A percentile compares a stretch with the other conserved stretches of the same genome.
Conservation (phyloP, 1,140 invertebrate genomes). For the Nautilus pompilius region DNA sequence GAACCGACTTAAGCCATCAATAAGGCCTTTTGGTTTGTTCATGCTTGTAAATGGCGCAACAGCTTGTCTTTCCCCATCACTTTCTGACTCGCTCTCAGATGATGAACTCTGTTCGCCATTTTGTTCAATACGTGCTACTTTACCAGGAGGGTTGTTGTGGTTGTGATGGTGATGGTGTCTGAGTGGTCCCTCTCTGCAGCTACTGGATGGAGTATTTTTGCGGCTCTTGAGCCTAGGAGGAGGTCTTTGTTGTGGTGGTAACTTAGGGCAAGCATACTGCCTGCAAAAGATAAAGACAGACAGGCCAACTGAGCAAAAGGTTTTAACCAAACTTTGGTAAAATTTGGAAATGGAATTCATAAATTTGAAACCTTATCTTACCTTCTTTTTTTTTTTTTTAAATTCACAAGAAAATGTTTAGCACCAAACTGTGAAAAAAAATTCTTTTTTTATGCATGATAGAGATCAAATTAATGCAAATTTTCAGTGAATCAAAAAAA, state of each 20-base stretch:
- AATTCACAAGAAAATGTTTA: no score
- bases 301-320: no score
- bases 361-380: no score
- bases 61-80: conserved; percentile 29
- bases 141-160: conserved; percentile 27
- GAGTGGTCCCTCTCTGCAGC: background rate
- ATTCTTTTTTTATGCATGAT: no score
- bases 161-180: background rate
- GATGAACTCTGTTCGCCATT: conserved; percentile 22
- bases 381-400: no score
- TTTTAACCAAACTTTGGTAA: no score
- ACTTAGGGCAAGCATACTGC: conserved; percentile 26
- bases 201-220: no score
- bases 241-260: conserved; percentile 16
- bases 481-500: no score
- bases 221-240: no score
- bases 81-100: conserved; percentile 36
- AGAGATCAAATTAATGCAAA: no score
- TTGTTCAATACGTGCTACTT: conserved; percentile 16
- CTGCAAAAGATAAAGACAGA: conserved; percentile 22
- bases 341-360: no score
- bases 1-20: conserved; percentile 53
- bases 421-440: no score
- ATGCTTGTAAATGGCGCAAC: conserved; percentile 40
- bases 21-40: conserved; percentile 49